phyloP scores from a whole-genome alignment of 2,797 vertebrate genomes.

The Enteromius thamalakanensis region DNA sequence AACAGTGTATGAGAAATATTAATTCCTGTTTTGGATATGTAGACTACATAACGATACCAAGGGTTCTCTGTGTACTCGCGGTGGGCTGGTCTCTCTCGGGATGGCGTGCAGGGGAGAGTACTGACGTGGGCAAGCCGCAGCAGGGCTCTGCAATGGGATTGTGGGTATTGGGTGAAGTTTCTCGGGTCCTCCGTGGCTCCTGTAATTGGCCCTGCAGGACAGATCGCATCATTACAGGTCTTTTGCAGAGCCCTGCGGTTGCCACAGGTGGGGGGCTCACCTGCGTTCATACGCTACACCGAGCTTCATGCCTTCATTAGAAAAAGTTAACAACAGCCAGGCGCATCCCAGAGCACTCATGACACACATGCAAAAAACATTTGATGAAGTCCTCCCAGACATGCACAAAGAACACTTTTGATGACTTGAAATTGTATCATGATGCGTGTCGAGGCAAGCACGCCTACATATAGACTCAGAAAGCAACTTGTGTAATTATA shows the following conservation, averaged over 20 bases:
- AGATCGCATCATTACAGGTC: conserved; percentile 69
- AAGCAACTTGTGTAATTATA: conserved; percentile 33
- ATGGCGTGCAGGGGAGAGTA: conserved; percentile 45
- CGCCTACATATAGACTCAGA: conserved; percentile 1
- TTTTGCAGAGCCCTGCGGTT: conserved; percentile 64
- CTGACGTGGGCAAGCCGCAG: conserved; percentile 55
- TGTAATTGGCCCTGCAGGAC: conserved; percentile 59
- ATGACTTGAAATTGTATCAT: conserved; percentile 30
- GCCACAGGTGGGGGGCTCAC: conserved; percentile 60
- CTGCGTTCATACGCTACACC: conserved; percentile 67
- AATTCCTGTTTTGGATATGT: neutral
- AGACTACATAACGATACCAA: neutral
- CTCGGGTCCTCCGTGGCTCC: conserved; percentile 51
- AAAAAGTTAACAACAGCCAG: conserved; percentile 66
- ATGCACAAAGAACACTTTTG: conserved; percentile 14
- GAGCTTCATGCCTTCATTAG: conserved; percentile 71
- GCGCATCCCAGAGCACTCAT: conserved; percentile 45
- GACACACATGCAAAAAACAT: conserved; percentile 38
- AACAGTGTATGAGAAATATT: neutral
- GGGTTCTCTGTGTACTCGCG: conserved; percentile 10
- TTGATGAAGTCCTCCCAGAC: conserved; percentile 26
- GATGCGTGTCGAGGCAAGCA: conserved; percentile 12
- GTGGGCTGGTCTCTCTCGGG: conserved; percentile 34
- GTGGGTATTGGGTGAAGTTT: conserved; percentile 42
- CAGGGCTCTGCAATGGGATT: conserved; percentile 48